Evolutionary conservation across 2,888 invertebrate genomes (phyloP), one percentile per base, ranked within the genome.

Genomic region (Atrina japonica): DNA sequence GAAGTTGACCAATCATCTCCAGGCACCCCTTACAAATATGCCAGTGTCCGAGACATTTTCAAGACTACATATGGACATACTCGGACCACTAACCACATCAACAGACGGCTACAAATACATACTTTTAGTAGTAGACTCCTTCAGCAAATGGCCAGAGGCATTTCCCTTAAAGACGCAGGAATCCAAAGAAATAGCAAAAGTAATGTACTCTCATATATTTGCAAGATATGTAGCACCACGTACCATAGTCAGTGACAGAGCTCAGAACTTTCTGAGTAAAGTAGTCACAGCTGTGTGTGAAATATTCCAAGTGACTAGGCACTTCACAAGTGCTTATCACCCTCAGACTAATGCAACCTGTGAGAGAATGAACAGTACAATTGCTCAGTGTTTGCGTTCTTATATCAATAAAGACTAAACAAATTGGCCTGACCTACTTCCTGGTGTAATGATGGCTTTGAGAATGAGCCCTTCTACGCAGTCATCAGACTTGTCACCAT

Each of bases 21-120:
- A 11, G n/a, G n/a, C 41, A 41, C 41, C 41, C 9, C 9, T 41
- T 41, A 41, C 41, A 41, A 41, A n/a, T 41, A 56, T 76, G 41
- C 66, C 61, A 14, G 53, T 70, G 14, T 52, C 9, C 11, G 52
- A 64, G n/a, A n/a, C n/a, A n/a, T n/a, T n/a, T n/a, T n/a, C n/a
- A n/a, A n/a, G n/a, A n/a, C n/a, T n/a, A n/a, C 74, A 75, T 41
- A 68, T 74, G 21, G 74, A 77, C 23, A 50, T 77, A 23, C 30
- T 75, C 2, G 72, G 72, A 2, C 73, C 73, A 1, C 45, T 77
- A 16, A 47, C 74, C 18, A 43, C 40, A 50, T 55, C 50, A 3
- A 18, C 23, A 50, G 50, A 75, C n/a, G n/a, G n/a, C n/a, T n/a
- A n/a, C n/a, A n/a, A n/a, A n/a, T n/a, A n/a, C n/a, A n/a, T n/a